Conservation (phyloP, 1,140 invertebrate species). For the Musca domestica region DNA sequence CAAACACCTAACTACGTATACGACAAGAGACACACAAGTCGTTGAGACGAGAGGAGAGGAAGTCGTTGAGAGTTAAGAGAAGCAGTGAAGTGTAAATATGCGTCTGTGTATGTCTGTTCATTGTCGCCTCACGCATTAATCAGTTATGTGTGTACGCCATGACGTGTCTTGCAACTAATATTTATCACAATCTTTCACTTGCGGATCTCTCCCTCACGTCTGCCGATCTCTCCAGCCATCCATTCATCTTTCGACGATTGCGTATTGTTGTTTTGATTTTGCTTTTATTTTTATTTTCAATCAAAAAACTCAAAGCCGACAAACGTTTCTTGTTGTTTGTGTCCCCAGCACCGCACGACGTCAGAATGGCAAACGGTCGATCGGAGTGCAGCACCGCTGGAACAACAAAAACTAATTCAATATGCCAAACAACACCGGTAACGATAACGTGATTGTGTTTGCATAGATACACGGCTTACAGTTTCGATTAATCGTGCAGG, state of each 20-base stretch:
- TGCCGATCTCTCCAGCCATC: too few species aligned
- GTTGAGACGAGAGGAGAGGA: too few species aligned
- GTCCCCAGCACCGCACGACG: too few species aligned
- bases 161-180: slow-evolving; percentile 15
- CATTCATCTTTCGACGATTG: too few species aligned
- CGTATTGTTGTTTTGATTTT: neutral
- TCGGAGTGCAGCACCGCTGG: neutral
- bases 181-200: slow-evolving; percentile 6
- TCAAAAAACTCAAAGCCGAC: slow-evolving; percentile 10
- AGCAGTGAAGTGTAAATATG: neutral
- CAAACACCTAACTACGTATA: too few species aligned
- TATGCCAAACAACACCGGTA: slow-evolving; percentile 17
- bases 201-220: too few species aligned
- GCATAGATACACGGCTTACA: too few species aligned
- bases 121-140: slow-evolving; percentile 19
- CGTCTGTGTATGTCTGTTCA: neutral
- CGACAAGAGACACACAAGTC: too few species aligned
- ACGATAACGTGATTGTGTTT: slow-evolving; percentile 9
- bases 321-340: neutral
- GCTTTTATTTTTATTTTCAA: neutral
- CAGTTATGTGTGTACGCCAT: neutral
- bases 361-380: too few species aligned
- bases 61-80: too few species aligned
- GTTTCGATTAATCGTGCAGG: too few species aligned
- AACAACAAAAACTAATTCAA: neutral